phyloP scores from a whole-genome alignment of 2,113 vertebrate species.

The Vireo altiloquus region DNA sequence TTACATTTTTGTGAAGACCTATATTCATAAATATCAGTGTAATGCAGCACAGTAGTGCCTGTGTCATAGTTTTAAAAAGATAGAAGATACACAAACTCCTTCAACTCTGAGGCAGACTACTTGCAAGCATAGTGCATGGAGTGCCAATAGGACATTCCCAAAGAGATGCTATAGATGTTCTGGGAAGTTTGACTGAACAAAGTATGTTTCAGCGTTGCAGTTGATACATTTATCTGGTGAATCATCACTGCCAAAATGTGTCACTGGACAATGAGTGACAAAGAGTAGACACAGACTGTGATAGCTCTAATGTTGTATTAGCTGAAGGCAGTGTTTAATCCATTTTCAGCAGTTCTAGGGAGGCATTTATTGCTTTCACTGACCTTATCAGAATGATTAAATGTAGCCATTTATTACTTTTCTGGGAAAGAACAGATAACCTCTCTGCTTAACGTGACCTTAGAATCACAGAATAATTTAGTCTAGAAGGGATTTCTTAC shows the following conservation, averaged over 20 bases:
- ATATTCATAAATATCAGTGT: background rate
- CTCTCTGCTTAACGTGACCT: background rate
- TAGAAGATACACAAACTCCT: background rate
- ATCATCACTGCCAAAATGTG: background rate
- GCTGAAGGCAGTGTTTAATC: background rate
- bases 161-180: background rate
- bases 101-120: background rate
- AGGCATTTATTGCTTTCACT: background rate
- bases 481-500: background rate
- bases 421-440: background rate
- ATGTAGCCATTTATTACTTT: background rate
- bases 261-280: background rate
- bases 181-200: background rate
- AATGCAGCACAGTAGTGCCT: background rate
- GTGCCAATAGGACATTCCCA: background rate
- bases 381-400: background rate
- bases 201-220: background rate
- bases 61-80: background rate
- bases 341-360: background rate
- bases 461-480: background rate
- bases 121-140: background rate
- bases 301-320: background rate
- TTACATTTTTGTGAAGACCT: background rate
- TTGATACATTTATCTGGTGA: background rate
- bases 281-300: background rate